These are phyloP conservation scores for Naja naja DNA, from an alignment of 2,113 vertebrate genomes.

Conservation along the genomic window DNA sequence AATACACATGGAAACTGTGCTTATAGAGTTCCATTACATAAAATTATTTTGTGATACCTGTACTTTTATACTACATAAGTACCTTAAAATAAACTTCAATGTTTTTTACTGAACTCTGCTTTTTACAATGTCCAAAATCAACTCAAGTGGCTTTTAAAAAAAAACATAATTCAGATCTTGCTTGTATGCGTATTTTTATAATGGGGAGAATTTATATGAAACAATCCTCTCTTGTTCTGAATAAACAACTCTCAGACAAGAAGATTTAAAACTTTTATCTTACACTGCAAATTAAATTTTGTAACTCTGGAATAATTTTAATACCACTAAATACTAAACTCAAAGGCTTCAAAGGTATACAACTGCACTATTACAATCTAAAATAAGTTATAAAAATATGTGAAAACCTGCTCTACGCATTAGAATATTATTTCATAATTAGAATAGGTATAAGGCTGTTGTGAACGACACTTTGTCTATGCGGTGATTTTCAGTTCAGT, in stretches of 20 bases:
- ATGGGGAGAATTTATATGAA: neutral
- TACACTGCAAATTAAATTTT: neutral
- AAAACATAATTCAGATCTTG: neutral
- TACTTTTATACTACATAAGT: neutral
- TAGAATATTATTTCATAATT: neutral
- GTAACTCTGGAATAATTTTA: neutral
- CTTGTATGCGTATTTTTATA: neutral
- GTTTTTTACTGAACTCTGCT: neutral
- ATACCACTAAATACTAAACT: neutral
- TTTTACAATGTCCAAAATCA: neutral
- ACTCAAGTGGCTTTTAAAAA: neutral
- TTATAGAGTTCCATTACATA: neutral
- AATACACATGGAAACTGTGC: neutral
- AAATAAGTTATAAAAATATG: neutral
- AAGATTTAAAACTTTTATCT: neutral
- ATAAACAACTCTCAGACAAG: neutral
- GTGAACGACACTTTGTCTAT: neutral
- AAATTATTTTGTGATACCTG: neutral
- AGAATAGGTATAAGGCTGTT: neutral
- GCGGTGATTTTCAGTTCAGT: neutral
- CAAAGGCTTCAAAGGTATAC: neutral
- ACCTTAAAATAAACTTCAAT: neutral
- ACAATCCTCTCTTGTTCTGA: neutral
- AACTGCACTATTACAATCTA: neutral
- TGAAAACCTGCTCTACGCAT: neutral